A percentile compares a stretch with the other conserved stretches of the same genome.
These are phyloP conservation scores for Pomatostomus ruficeps DNA, from an alignment of 2,113 vertebrate genomes.

Conservation along the genomic window DNA sequence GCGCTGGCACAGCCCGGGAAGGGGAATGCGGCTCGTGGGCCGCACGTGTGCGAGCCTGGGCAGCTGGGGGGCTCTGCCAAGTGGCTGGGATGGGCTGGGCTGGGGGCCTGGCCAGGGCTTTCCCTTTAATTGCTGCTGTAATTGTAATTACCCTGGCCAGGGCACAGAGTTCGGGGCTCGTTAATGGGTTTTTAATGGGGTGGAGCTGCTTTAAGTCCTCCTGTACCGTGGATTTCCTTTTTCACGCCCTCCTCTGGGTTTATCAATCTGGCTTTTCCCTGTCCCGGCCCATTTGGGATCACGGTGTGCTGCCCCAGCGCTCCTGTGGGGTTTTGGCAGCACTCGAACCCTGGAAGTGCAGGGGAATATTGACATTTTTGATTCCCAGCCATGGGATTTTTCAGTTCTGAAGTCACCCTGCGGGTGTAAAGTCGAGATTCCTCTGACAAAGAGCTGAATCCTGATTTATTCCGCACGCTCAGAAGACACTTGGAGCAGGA, in stretches of 20 bases:
- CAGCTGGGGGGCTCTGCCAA: background rate
- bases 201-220: background rate
- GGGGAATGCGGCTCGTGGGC: background rate
- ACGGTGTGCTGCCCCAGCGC: background rate
- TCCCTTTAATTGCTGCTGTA: background rate
- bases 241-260: background rate
- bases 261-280: background rate
- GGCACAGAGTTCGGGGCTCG: background rate
- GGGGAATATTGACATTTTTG: background rate
- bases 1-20: background rate
- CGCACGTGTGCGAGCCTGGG: background rate
- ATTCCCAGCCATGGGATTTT: background rate
- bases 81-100: background rate
- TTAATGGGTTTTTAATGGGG: background rate
- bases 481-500: background rate
- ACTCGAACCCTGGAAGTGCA: background rate
- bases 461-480: background rate
- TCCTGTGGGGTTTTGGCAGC: background rate
- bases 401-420: background rate
- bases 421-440: background rate
- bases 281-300: background rate
- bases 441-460: background rate
- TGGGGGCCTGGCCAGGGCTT: background rate
- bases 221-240: background rate
- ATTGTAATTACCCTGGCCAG: background rate